Base-by-base conservation (phyloP, 2,797 vertebrate genomes). In the Tinamus major region DNA sequence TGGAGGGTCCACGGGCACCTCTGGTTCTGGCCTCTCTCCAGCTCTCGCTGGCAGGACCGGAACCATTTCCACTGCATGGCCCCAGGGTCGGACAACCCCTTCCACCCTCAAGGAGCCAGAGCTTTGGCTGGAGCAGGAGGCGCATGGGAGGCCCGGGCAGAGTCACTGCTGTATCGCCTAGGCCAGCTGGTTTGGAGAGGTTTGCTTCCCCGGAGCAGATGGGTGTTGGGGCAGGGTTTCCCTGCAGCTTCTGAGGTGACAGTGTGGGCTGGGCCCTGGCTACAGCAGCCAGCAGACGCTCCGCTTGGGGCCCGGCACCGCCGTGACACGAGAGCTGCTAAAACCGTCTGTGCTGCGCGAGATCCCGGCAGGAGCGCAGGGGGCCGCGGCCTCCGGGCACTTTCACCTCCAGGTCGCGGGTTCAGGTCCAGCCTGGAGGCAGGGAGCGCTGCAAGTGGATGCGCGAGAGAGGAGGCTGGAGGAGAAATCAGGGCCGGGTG, bases 61-160 rank as follows among this genome's bases (percentile, higher is more conserved):
- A 29, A 18, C 1, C 0, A 0, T 27, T 6, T 39, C 26, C 10
- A 2, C 14, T 19, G 15, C 8, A 3, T 14, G 31, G 51, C 35
- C 48, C 42, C 0, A 11, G 31, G 37, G 19, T 2, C 5, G 55
- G 49, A 18, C 42, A 41, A 41, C 39, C 39, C 12, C 10, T 13
- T 12, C 39, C 11, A 13, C 13, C 39, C 39, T 13, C 39, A 41
- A 12, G 39, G 39, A 41, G 2, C 33, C 0, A 0, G 16, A 55
- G 53, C 33, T 48, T 58, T 10, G 37, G 58, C 74, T 79, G 70
- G 35, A 79, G 12, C 37, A 1, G 56, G 49, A 51, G 18, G 33
- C 44, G 13, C 7, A 18, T 67, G 69, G 55, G 51, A 11, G 27
- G 17, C 63, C 27, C 0, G 0, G 21, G 37, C 14, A 82, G 55